Base-by-base conservation (phyloP, 2,888 invertebrate genomes). In the Drosophila pegasa region DNA sequence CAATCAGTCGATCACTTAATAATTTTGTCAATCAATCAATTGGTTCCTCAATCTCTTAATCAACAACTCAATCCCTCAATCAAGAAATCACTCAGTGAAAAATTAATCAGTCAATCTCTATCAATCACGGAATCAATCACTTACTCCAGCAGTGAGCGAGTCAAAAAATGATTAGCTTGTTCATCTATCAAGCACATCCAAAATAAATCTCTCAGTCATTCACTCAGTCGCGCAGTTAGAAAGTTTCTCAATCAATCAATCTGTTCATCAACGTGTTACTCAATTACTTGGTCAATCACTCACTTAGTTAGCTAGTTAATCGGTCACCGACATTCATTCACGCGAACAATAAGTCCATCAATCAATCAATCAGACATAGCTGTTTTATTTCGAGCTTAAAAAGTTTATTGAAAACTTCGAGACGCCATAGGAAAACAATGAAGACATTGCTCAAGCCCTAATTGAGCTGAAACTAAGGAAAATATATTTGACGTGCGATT, bases 401-500 rank as follows among this genome's bases (percentile, higher is more conserved):
- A 9, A 47, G 47, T 47, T 47, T 1, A 18, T 18, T 25, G 16
- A n/a, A 22, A 50, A 25, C 50, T 16, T 35, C 10, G 22, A 35
- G n/a, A 7, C 1, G 20, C 10, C 37, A 10, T 22, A 16, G 35
- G 8, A 38, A 52, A 38, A 12, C 27, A 35, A 50, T 10, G 6
- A 10, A 33, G 22, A 25, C 14, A 12, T 25, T 35, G 18, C 22
- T 10, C 7, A 27, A 50, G 29, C 37, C n/a, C 10, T 3, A 38
- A 35, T 27, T 57, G 35, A 48, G 27, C 50, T 50, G 16, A 8
- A 14, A 7, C 10, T n/a, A n/a, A 20, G 38, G 20, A 14, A 38
- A 37, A 20, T 40, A 16, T 54, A 37, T 50, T 54, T 38, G 33
- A 47, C 22, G 31, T 52, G 45, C 20, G 63, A 55, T 68, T 60